Evolutionary conservation across 2,113 vertebrate genomes (phyloP), one percentile per base, ranked within the genome.

Genomic region (Hepsetus odoe): DNA sequence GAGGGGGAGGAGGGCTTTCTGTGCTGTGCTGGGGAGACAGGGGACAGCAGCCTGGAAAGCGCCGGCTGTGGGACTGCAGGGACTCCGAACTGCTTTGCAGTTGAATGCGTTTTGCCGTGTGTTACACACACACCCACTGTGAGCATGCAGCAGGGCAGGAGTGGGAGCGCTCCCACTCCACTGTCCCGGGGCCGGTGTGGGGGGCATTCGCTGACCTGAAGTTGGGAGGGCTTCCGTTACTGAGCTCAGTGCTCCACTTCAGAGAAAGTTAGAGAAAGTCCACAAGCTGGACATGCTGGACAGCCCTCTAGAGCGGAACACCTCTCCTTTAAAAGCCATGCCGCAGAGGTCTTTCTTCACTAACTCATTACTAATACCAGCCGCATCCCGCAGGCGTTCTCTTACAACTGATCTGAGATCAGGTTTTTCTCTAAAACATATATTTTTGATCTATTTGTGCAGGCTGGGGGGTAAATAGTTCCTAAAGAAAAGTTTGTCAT

Each of bases 81-180:
- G 30, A 35, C 38, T 55, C 26, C 56, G 58, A 7, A 68, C 71
- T 28, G 12, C 11, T 40, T 67, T 81, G 65, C 83, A 79, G 62
- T 58, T 80, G 74, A 71, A 71, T 32, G 58, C 49, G 71, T 65
- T 75, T 28, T 84, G 49, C 18, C 33, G 76, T 79, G 12, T 73
- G 55, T 81, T 40, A 30, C 64, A 58, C 74, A 78, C 82, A 81
- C 82, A 73, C 74, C 42, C 74, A 77, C 82, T 74, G 70, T 16
- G 46, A 71, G 81, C 66, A 82, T 82, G 44, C 56, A 70, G n/a
- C 55, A 3, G 6, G 1, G 51, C 51, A 53, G 20, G 10, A 24
- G 51, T 18, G 6, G 46, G 16, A 12, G 12, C 18, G 46, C 16
- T 46, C 14, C 14, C 49, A 11, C 4, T 7, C 2, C 3, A 22